Evolutionary conservation across 2,113 vertebrate genomes (phyloP).

Genomic region (Cairina moschata): DNA sequence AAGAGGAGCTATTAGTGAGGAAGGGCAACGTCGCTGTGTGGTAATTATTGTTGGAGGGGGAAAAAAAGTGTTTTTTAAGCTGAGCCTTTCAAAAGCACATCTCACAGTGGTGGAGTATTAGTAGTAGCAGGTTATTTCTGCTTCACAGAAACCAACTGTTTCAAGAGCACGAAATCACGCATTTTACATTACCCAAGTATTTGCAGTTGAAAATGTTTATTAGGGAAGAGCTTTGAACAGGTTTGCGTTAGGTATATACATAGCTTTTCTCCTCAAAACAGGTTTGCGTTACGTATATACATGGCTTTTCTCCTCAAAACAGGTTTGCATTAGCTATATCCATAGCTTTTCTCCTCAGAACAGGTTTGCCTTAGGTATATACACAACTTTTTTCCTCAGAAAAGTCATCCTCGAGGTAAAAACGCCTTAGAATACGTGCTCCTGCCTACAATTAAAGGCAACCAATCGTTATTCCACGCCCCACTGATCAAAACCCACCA

Average conservation of each 20-base stretch:
- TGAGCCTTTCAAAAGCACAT: background rate
- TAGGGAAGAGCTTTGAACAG: fast-evolving
- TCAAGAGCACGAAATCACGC: background rate
- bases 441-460: background rate
- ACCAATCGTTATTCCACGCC: background rate
- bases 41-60: background rate
- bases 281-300: background rate
- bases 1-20: background rate
- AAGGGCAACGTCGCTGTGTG: background rate
- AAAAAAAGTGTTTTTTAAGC: background rate
- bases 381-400: background rate
- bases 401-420: background rate
- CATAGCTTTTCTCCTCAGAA: too few species aligned
- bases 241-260: background rate
- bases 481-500: fast-evolving
- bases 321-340: background rate
- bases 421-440: fast-evolving
- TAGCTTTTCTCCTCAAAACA: background rate
- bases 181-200: background rate
- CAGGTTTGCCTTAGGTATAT: background rate
- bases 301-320: too few species aligned
- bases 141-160: background rate
- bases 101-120: fast-evolving
- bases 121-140: background rate
- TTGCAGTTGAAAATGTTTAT: background rate